Evolutionary conservation across 1,140 invertebrate genomes (phyloP).

Genomic region (Pseudomyrmex concolor): DNA sequence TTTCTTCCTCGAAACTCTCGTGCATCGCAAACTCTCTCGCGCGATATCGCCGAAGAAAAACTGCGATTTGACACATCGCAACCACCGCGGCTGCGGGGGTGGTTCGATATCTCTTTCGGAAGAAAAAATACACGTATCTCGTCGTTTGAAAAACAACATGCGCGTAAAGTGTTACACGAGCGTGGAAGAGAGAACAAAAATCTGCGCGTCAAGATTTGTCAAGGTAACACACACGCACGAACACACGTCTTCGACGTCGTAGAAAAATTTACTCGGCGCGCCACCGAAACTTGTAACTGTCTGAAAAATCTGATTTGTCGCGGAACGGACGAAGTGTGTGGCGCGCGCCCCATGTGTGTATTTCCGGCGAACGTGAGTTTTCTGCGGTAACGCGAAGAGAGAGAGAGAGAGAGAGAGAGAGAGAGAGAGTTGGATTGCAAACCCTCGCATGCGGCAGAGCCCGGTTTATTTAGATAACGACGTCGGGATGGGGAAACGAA

Average conservation of each 20-base stretch:
- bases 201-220: neutral
- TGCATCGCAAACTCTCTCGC: neutral
- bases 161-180: neutral
- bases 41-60: too few species aligned
- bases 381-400: neutral
- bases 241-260: neutral
- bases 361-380: neutral
- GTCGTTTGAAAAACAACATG: neutral
- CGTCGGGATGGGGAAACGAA: neutral
- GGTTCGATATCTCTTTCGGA: neutral
- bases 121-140: neutral
- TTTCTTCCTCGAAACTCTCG: neutral
- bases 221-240: too few species aligned
- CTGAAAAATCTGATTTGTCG: slow-evolving; percentile 42
- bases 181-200: neutral
- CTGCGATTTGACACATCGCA: too few species aligned
- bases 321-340: neutral
- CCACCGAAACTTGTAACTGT: slow-evolving; percentile 1
- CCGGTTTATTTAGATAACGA: slow-evolving; percentile 48
- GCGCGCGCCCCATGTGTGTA: neutral
- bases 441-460: neutral
- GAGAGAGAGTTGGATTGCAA: slow-evolving; percentile 2
- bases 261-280: slow-evolving; percentile 9
- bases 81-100: neutral
- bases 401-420: too few species aligned